A percentile compares a stretch with the other conserved stretches of the same genome.
phyloP scores from a whole-genome alignment of 2,888 invertebrate genomes.

The Epicampocera succincta region DNA sequence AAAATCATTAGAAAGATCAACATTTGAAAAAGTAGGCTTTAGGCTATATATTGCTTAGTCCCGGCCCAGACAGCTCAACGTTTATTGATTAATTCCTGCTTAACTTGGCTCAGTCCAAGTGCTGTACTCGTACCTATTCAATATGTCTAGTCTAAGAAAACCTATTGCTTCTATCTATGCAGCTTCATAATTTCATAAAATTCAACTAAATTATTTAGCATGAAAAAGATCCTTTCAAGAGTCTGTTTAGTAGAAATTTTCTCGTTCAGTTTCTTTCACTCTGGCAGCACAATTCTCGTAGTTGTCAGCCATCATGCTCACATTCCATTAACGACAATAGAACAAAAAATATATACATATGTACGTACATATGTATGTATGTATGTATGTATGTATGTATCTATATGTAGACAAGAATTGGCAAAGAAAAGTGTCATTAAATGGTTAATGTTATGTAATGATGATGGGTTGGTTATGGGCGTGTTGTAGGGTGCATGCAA shows the following conservation, averaged over 20 bases:
- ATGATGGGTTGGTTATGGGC: slow-evolving; percentile 42
- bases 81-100: too few relatives aligned
- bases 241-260: not conserved
- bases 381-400: too few relatives aligned
- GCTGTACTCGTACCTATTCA: too few relatives aligned
- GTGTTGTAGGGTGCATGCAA: slow-evolving; percentile 39
- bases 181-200: too few relatives aligned
- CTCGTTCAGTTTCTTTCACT: not conserved
- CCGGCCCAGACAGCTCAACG: too few relatives aligned
- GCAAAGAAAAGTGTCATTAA: slow-evolving; percentile 63
- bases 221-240: not conserved
- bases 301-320: slow-evolving; percentile 31
- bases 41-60: too few relatives aligned
- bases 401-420: slow-evolving; percentile 35
- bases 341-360: slow-evolving; percentile 13
- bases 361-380: too few relatives aligned
- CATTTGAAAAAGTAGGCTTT: not conserved
- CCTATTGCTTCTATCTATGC: too few relatives aligned
- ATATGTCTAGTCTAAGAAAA: too few relatives aligned
- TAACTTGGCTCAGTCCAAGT: too few relatives aligned
- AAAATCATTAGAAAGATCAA: not conserved
- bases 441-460: slow-evolving; percentile 60
- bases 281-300: slow-evolving; percentile 9
- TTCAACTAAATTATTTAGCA: too few relatives aligned
- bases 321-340: slow-evolving; percentile 29